Evolutionary conservation across 2,797 vertebrate species (phyloP), one percentile per base, ranked within the genome.

Genomic region (Pempheris klunzingeri): DNA sequence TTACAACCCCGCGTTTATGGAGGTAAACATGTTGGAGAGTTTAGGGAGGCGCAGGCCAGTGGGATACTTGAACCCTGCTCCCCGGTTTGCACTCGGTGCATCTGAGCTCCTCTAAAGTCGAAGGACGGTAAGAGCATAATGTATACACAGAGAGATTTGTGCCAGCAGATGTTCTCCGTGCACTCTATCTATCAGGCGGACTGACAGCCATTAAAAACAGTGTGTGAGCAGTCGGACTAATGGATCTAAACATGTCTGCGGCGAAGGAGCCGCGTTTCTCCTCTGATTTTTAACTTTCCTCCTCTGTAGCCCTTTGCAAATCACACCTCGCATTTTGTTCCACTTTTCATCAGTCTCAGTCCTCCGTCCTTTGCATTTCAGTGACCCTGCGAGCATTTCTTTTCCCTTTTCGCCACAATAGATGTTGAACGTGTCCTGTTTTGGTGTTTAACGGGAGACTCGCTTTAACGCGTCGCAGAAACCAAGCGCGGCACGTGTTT

Each of bases 1-100:
- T 98, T 96, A 95, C 89, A 90, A 75, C 71, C 64, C 39, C 24
- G 81, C 63, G 95, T 97, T 97, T 97, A 96, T 94, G 93, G 92
- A 93, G 95, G 96, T 97, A 96, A 98, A 96, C 95, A 96, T 94
- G 94, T 92, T 91, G 94, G 95, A 95, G 93, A 91, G 94, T 94
- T 90, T 93, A 94, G 92, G 91, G 94, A 95, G 95, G 93, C 94
- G 94, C 86, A 87, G 93, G 92, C 92, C 94, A 91, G 92, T 87
- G 86, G 93, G 93, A 95, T 93, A 95, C 96, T 91, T 93, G 88
- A 92, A 92, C 88, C 86, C 75, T 80, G 81, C 80, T 88, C 83
- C 87, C 71, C 66, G 84, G 66, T 86, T 87, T 89, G 88, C 90
- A 92, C 86, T 85, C 74, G 68, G 61, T 54, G 77, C 62, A 82